Evolutionary conservation across 2,888 invertebrate species (phyloP).

Genomic region (Oxytorus armatus): DNA sequence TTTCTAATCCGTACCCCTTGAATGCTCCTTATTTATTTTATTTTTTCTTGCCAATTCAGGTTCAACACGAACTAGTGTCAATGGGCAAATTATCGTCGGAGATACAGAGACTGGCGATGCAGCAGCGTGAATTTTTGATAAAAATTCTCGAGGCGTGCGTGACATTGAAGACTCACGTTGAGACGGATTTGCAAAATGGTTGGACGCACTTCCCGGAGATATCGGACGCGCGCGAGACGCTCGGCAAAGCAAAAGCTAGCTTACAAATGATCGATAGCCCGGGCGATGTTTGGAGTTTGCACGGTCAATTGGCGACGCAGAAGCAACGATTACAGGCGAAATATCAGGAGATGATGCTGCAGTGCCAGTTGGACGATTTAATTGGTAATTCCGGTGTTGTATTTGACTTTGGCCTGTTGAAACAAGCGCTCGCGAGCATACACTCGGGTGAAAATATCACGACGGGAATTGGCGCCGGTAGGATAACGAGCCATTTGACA

Average conservation of each 20-base stretch:
- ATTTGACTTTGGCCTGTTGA: slow-evolving; percentile 89
- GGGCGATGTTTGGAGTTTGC: slow-evolving; percentile 87
- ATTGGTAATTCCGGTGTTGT: slow-evolving; percentile 88
- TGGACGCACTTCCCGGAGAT: slow-evolving; percentile 88
- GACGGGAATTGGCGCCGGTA: slow-evolving; percentile 76
- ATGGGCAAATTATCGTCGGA: slow-evolving; percentile 90
- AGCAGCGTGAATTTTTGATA: slow-evolving; percentile 90
- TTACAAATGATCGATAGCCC: slow-evolving; percentile 87
- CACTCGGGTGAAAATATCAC: slow-evolving; percentile 86
- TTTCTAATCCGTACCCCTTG: not conserved
- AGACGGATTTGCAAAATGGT: slow-evolving; percentile 90
- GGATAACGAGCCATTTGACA: slow-evolving; percentile 78
- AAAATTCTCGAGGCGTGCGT: slow-evolving; percentile 91
- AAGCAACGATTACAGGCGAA: slow-evolving; percentile 89
- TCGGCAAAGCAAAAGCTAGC: slow-evolving; percentile 87
- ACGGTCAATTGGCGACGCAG: slow-evolving; percentile 87
- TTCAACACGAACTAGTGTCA: slow-evolving; percentile 88
- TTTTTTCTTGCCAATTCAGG: slow-evolving; percentile 75
- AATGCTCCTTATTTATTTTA: not conserved
- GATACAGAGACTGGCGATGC: slow-evolving; percentile 89
- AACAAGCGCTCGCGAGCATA: slow-evolving; percentile 88
- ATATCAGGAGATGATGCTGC: slow-evolving; percentile 90
- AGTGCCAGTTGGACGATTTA: slow-evolving; percentile 90
- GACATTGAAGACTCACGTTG: slow-evolving; percentile 90
- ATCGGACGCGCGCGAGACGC: slow-evolving; percentile 88